A percentile compares a stretch with the other conserved stretches of the same genome.
Conservation (phyloP, 2,113 vertebrate genomes). For the Chionodraco myersi region DNA sequence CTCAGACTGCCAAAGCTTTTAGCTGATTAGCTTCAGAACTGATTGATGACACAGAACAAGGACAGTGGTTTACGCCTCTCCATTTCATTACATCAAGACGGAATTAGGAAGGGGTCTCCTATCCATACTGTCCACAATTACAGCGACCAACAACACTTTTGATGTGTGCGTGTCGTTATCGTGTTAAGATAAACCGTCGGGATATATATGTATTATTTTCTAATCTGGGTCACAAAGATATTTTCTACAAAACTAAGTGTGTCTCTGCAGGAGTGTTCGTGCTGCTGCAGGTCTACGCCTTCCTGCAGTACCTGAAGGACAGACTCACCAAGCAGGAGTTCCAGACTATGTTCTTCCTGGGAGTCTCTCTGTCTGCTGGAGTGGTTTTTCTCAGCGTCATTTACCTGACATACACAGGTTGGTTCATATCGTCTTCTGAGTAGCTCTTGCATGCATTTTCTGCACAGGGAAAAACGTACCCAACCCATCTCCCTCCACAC, state of each 20-base stretch:
- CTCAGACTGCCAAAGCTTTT: too few relatives aligned
- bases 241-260: neutral
- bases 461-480: neutral
- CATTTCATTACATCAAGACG: too few relatives aligned
- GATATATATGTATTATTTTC: too few relatives aligned
- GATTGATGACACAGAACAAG: too few relatives aligned
- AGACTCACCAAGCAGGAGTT: conserved; percentile 93
- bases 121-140: too few relatives aligned
- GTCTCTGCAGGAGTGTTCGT: conserved; percentile 89
- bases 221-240: too few relatives aligned
- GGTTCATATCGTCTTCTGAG: conserved; percentile 11
- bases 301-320: conserved; percentile 93
- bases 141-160: neutral
- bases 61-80: too few relatives aligned
- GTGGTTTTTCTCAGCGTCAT: conserved; percentile 93
- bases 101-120: too few relatives aligned
- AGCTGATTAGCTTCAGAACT: too few relatives aligned
- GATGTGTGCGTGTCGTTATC: neutral
- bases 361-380: conserved; percentile 91
- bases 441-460: neutral
- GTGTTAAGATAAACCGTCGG: neutral
- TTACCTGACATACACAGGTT: conserved; percentile 94
- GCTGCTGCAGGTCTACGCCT: conserved; percentile 93
- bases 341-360: conserved; percentile 93
- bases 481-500: too few relatives aligned